phyloP scores from a whole-genome alignment of 2,797 vertebrate species.

The Serranus cabrilla region DNA sequence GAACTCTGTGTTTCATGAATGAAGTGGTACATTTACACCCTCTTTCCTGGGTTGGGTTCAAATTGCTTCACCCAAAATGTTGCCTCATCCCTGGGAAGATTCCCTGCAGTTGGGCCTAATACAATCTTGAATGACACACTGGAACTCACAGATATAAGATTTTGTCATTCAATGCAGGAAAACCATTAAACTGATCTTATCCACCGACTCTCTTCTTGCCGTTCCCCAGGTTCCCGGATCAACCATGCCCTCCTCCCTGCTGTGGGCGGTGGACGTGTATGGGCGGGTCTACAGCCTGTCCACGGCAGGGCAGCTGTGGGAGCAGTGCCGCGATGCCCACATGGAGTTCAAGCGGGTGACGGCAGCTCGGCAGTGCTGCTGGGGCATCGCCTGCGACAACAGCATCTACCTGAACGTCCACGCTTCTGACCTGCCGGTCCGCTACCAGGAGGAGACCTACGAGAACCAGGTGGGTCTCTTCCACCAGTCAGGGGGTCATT shows the following conservation, averaged over 20 bases:
- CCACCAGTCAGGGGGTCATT: too few relatives aligned
- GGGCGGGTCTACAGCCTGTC: constrained; percentile 94
- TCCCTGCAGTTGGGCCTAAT: too few relatives aligned
- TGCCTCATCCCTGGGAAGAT: too few relatives aligned
- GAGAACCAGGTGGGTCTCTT: constrained; percentile 92
- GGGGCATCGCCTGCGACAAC: constrained; percentile 96
- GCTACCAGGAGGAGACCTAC: constrained; percentile 94
- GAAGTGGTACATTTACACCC: too few relatives aligned
- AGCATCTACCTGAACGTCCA: constrained; percentile 92
- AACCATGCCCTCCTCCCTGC: constrained; percentile 89
- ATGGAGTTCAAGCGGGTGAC: constrained; percentile 94
- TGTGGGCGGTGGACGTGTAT: constrained; percentile 96
- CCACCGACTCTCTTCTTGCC: neutral
- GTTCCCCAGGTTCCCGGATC: constrained; percentile 39
- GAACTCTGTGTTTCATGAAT: too few relatives aligned
- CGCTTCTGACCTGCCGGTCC: constrained; percentile 91
- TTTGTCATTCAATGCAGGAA: neutral
- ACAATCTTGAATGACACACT: too few relatives aligned
- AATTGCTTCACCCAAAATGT: too few relatives aligned
- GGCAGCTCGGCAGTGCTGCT: constrained; percentile 92
- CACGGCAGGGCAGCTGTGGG: constrained; percentile 93
- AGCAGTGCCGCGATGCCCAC: constrained; percentile 89
- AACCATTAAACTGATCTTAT: neutral
- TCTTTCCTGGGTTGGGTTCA: too few relatives aligned
- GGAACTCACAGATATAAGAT: neutral